These are phyloP conservation scores for Intellagama lesueurii DNA, from an alignment of 2,797 vertebrate species.

Conservation along the genomic window DNA sequence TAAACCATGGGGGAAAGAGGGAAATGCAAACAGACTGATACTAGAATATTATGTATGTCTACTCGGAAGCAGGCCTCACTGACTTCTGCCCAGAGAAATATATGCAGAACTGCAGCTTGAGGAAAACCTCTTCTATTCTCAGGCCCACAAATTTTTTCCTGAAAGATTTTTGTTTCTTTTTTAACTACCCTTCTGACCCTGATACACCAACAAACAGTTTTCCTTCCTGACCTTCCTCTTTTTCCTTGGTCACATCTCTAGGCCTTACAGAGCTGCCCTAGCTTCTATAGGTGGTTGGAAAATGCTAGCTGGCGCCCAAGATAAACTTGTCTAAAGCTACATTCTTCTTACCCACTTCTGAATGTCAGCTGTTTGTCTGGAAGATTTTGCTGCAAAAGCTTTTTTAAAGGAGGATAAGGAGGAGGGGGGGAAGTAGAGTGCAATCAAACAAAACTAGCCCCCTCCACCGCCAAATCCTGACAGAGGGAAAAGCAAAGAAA, in stretches of 20 bases:
- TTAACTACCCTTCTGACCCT: slow-evolving; percentile 47
- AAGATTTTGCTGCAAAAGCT: slow-evolving; percentile 64
- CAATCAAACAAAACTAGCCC: slow-evolving; percentile 44
- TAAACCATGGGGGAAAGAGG: neutral
- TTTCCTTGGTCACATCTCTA: slow-evolving; percentile 21
- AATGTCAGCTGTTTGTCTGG: slow-evolving; percentile 67
- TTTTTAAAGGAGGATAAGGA: slow-evolving; percentile 45
- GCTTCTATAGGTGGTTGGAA: slow-evolving; percentile 44
- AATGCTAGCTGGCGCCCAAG: slow-evolving; percentile 58
- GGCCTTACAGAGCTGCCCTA: slow-evolving; percentile 42
- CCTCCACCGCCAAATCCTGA: neutral
- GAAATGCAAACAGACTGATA: neutral
- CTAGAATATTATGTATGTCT: neutral
- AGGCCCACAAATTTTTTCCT: slow-evolving; percentile 42
- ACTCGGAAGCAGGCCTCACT: neutral
- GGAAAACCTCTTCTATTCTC: slow-evolving; percentile 39
- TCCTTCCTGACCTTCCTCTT: slow-evolving; percentile 26
- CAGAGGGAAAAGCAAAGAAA: slow-evolving; percentile 55
- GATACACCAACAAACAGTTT: neutral
- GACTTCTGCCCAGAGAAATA: neutral
- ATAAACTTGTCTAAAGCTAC: slow-evolving; percentile 66
- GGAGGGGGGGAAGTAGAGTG: slow-evolving; percentile 21
- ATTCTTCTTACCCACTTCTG: slow-evolving; percentile 68
- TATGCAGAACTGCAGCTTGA: neutral
- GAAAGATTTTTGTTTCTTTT: slow-evolving; percentile 24